Evolutionary conservation across 2,113 vertebrate species (phyloP).

Genomic region (Zingel zingel): DNA sequence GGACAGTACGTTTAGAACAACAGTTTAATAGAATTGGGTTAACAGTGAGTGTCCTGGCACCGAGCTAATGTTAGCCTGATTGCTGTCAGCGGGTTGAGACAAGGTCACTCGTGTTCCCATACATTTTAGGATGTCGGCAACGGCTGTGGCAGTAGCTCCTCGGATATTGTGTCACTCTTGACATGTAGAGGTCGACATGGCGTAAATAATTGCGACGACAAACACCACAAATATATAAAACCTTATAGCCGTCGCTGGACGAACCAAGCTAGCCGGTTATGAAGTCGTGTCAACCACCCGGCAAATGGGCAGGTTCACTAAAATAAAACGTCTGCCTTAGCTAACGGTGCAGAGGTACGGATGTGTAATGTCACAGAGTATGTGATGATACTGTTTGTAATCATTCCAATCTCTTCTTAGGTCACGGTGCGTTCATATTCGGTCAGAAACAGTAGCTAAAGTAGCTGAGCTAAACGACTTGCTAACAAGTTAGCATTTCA

Average conservation of each 20-base stretch:
- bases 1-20: rapidly evolving
- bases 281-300: slow-evolving; percentile 4
- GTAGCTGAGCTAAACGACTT: background rate
- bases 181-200: rapidly evolving
- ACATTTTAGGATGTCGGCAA: rapidly evolving
- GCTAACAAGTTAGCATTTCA: slow-evolving; percentile 60
- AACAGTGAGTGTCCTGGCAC: background rate
- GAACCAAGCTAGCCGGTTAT: slow-evolving; percentile 2
- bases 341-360: rapidly evolving
- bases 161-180: rapidly evolving
- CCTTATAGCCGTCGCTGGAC: rapidly evolving
- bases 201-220: rapidly evolving
- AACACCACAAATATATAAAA: rapidly evolving
- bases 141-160: rapidly evolving
- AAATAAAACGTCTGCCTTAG: rapidly evolving
- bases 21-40: rapidly evolving
- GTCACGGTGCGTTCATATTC: background rate
- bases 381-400: background rate
- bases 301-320: background rate
- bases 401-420: rapidly evolving
- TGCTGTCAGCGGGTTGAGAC: slow-evolving; percentile 50
- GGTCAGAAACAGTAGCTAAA: background rate
- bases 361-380: rapidly evolving
- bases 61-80: slow-evolving; percentile 43
- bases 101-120: slow-evolving; percentile 72